Conservation (phyloP, 2,888 invertebrate genomes). For the Acleris cristana region DNA sequence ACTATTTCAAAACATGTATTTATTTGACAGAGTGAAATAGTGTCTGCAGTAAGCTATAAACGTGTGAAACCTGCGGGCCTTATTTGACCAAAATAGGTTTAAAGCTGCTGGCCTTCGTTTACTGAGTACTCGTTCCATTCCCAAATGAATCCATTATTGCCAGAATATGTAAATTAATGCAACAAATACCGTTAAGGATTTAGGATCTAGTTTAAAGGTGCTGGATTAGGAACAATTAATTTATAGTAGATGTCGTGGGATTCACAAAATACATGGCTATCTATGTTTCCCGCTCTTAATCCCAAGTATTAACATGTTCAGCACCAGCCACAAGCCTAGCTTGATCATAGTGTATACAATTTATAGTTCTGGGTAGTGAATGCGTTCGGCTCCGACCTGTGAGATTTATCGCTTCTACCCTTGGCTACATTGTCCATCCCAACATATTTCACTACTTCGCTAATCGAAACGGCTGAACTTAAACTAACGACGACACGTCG, state of each 20-base stretch:
- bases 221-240: slow-evolving; percentile 39
- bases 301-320: slow-evolving; percentile 61
- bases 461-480: slow-evolving; percentile 41
- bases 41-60: slow-evolving; percentile 17
- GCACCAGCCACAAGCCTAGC: too few relatives aligned
- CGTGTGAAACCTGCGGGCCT: slow-evolving; percentile 38
- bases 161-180: slow-evolving; percentile 68
- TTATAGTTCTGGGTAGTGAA: too few relatives aligned
- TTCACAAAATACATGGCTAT: slow-evolving; percentile 60
- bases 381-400: slow-evolving; percentile 53
- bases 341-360: too few relatives aligned
- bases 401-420: slow-evolving; percentile 65
- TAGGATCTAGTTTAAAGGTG: slow-evolving; percentile 47
- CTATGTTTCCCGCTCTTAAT: slow-evolving; percentile 66
- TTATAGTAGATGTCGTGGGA: slow-evolving; percentile 44
- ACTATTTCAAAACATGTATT: neutral
- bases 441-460: slow-evolving; percentile 52
- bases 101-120: slow-evolving; percentile 65
- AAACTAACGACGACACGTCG: neutral
- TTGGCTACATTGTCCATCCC: slow-evolving; percentile 56
- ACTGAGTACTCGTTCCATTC: slow-evolving; percentile 60
- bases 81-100: slow-evolving; percentile 47
- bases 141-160: slow-evolving; percentile 66
- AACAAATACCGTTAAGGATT: slow-evolving; percentile 63
- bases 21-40: slow-evolving; percentile 6